A percentile compares a stretch with the other conserved stretches of the same genome.
phyloP scores from a whole-genome alignment of 2,113 vertebrate genomes.

The Diglossa brunneiventris region DNA sequence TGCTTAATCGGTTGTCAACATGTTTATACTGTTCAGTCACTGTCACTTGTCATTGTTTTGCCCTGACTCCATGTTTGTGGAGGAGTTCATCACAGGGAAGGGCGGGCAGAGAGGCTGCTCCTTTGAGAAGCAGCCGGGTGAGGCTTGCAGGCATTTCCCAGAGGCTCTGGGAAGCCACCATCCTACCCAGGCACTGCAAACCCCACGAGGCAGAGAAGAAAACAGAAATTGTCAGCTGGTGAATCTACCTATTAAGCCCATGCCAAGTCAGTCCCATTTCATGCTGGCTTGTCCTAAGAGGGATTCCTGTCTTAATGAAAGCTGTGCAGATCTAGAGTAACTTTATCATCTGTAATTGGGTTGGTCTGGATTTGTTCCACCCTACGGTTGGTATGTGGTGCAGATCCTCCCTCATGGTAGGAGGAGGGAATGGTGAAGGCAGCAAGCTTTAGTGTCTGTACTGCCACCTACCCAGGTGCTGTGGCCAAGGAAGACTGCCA shows the following conservation, averaged over 20 bases:
- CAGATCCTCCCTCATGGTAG: not conserved
- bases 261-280: not conserved
- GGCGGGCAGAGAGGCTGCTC: not conserved
- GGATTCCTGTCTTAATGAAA: conserved; percentile 35
- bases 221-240: not conserved
- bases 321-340: not conserved
- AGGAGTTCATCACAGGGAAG: conserved; percentile 11
- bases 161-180: not conserved
- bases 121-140: not conserved
- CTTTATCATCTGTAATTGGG: not conserved
- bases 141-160: not conserved
- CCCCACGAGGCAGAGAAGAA: not conserved
- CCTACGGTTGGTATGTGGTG: not conserved
- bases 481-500: not conserved
- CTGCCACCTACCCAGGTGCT: not conserved
- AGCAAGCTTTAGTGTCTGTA: not conserved
- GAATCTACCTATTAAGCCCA: not conserved
- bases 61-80: not conserved
- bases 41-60: conserved; percentile 47
- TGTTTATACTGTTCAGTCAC: conserved; percentile 58
- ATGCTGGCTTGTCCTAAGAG: not conserved
- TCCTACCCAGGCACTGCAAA: not conserved
- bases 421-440: not conserved
- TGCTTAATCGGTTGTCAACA: conserved; percentile 64
- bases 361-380: not conserved